Evolutionary conservation across 2,888 invertebrate species (phyloP).

Genomic region (Epinotia nisella): DNA sequence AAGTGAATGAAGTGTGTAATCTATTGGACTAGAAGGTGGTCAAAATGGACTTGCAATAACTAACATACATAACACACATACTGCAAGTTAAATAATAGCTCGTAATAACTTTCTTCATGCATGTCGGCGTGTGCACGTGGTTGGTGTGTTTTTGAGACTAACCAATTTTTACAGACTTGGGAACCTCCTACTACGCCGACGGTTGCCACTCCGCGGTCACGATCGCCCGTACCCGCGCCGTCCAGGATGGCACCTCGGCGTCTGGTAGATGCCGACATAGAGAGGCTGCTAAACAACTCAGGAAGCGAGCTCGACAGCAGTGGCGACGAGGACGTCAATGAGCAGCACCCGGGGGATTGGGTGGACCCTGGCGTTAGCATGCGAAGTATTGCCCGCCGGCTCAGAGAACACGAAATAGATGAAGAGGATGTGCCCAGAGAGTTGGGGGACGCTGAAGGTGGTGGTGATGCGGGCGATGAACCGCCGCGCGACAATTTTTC

Average conservation of each 20-base stretch:
- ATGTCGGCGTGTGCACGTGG: not conserved
- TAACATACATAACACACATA: too few species aligned
- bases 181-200: not conserved
- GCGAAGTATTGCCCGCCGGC: not conserved
- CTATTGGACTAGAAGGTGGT: not conserved
- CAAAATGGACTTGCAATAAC: not conserved
- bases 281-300: not conserved
- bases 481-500: not conserved
- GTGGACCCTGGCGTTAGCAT: not conserved
- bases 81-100: not conserved
- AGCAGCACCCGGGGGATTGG: not conserved
- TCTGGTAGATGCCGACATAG: not conserved
- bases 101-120: not conserved
- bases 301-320: not conserved
- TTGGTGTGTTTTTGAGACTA: not conserved
- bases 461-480: not conserved
- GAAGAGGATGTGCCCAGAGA: not conserved
- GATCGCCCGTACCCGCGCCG: not conserved
- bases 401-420: not conserved
- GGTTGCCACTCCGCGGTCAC: not conserved
- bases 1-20: too few species aligned
- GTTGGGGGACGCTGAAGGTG: not conserved
- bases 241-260: not conserved
- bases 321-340: not conserved
- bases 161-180: not conserved